phyloP scores from a whole-genome alignment of 2,113 vertebrate genomes.

The Mugil cephalus region DNA sequence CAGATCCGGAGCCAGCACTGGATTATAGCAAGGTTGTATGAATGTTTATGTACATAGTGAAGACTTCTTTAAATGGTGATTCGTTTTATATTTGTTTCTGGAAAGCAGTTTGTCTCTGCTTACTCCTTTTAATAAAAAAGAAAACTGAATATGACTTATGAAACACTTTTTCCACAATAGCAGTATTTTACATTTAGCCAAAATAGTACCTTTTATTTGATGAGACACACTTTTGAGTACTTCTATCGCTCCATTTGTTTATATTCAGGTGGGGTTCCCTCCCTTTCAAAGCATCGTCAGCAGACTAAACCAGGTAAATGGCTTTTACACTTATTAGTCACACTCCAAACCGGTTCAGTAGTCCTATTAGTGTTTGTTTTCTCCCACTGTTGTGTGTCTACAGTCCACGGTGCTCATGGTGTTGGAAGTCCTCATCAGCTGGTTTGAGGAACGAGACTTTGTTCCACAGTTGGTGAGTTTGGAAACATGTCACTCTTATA shows the following conservation, averaged over 20 bases:
- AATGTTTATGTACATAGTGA: neutral
- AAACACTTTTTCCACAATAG: too few species aligned
- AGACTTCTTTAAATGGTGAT: neutral
- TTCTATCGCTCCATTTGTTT: neutral
- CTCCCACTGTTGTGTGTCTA: neutral
- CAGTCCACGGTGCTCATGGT: conserved; percentile 92
- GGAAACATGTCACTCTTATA: too few species aligned
- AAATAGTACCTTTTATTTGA: too few species aligned
- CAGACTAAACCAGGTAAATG: conserved; percentile 94
- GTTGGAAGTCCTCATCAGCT: conserved; percentile 91
- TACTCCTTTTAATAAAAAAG: too few species aligned
- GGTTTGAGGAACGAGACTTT: conserved; percentile 94
- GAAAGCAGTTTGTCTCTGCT: too few species aligned
- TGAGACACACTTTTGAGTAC: neutral
- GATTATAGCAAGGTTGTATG: conserved; percentile 90
- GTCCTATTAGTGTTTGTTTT: neutral
- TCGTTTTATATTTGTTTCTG: neutral
- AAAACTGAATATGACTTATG: too few species aligned
- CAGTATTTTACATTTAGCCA: too few species aligned
- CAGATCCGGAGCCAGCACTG: conserved; percentile 81
- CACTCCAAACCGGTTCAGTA: neutral
- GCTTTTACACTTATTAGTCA: neutral
- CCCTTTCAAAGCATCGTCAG: conserved; percentile 96
- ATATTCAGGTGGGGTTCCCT: conserved; percentile 92
- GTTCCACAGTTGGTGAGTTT: conserved; percentile 93